Evolutionary conservation across 2,888 invertebrate species (phyloP), one percentile per base, ranked within the genome.

Genomic region (Chironomus tentans): DNA sequence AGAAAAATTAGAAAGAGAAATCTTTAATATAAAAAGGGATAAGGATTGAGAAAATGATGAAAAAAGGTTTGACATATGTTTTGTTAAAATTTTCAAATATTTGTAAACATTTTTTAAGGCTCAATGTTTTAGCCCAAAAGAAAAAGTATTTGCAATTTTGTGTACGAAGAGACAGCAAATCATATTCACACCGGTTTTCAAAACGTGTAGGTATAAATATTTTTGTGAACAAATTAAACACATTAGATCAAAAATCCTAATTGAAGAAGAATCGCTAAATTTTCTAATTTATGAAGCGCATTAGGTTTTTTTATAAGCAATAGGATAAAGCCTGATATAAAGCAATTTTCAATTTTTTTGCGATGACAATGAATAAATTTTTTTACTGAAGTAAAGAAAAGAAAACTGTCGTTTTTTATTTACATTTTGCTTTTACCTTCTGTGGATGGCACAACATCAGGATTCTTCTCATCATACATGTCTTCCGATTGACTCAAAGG

Each of bases 401-500:
- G 5, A 38, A 38, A 38, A 38, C 4, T 10, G 28, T 5, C 5
- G 28, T 28, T 18, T 56, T 70, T 47, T 65, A 79, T 78, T 74
- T 68, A 74, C 68, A 68, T 68, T 68, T 48, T 68, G n/a, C n/a
- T 68, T 48, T 85, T 86, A 93, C 94, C 93, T 90, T 93, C 93
- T 82, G 92, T 93, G 79, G 91, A 89, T 38, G 94, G 94, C 77
- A 94, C 92, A 78, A 94, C 93, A 82, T 94, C 94, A 38, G 94
- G 94, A 86, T 94, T 94, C 83, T 91, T 91, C 84, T 95, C 95
- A 81, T 95, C 94, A 80, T 92, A 91, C 81, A 92, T 88, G 81
- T 91, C 91, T 79, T 91, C 90, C 21, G 89, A 87, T 79, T 86
- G 87, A 79, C 87, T 86, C 78, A 87, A 86, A 79, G 90, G 90